Conservation (phyloP, 2,888 invertebrate species). For the Piscicola geometra region DNA sequence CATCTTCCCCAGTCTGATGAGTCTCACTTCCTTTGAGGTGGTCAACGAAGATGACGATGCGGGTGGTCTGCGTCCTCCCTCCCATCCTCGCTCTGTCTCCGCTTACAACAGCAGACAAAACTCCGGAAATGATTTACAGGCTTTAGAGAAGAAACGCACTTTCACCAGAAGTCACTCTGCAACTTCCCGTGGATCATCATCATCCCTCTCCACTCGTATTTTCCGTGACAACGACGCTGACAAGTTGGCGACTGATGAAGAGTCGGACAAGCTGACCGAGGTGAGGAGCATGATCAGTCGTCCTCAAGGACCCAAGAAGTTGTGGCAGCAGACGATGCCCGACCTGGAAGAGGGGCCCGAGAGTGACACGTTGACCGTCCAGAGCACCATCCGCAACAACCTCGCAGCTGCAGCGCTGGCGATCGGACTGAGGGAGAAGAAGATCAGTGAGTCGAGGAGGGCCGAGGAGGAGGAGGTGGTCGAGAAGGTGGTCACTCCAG, state of each 20-base stretch:
- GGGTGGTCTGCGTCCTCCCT: neutral
- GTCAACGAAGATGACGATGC: neutral
- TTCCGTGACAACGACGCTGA: slow-evolving; percentile 13
- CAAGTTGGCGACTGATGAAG: slow-evolving; percentile 15
- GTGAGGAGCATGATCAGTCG: slow-evolving; percentile 15
- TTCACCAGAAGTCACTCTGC: slow-evolving; percentile 14
- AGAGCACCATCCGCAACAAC: slow-evolving; percentile 40
- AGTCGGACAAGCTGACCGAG: slow-evolving; percentile 28
- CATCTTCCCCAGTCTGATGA: slow-evolving; percentile 28
- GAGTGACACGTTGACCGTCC: slow-evolving; percentile 42
- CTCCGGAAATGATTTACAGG: slow-evolving; percentile 23
- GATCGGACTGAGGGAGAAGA: slow-evolving; percentile 7
- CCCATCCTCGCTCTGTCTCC: slow-evolving; percentile 23
- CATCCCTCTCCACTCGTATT: slow-evolving; percentile 11
- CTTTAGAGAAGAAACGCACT: neutral
- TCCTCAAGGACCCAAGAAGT: slow-evolving; percentile 13
- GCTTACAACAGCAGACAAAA: slow-evolving; percentile 31
- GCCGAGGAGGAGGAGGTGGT: neutral
- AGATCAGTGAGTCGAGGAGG: neutral
- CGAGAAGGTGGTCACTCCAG: neutral
- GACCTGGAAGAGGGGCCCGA: slow-evolving; percentile 44
- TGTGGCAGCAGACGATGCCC: slow-evolving; percentile 43
- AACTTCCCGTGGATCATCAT: slow-evolving; percentile 13
- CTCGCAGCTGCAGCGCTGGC: slow-evolving; percentile 41
- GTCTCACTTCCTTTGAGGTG: slow-evolving; percentile 17